A percentile compares a stretch with the other conserved stretches of the same genome.
Evolutionary conservation across 64 coral and sea anemone genomes (phyloP).

Genomic region (Acropora yongei): DNA sequence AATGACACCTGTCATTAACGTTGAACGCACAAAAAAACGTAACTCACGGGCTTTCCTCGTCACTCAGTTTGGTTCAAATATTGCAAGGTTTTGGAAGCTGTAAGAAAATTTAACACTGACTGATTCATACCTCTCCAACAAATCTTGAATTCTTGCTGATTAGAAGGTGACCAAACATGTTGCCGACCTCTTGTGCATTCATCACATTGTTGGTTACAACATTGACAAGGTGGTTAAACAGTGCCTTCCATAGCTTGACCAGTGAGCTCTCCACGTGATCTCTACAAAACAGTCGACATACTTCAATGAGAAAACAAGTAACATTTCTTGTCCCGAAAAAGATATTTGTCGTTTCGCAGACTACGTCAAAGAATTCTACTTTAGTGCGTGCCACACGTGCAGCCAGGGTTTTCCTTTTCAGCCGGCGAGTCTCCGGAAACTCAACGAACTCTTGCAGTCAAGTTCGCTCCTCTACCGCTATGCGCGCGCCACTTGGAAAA

Average conservation of each 20-base stretch:
- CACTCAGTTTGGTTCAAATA: not conserved
- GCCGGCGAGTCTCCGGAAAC: not conserved
- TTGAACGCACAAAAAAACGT: too few species aligned
- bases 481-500: too few species aligned
- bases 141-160: conserved; percentile 40
- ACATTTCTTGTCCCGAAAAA: too few species aligned
- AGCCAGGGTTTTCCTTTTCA: too few species aligned
- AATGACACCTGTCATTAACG: too few species aligned
- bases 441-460: too few species aligned
- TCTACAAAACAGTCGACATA: conserved; percentile 29
- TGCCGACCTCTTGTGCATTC: conserved; percentile 53
- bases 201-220: conserved; percentile 77
- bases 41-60: not conserved
- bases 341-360: too few species aligned
- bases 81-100: too few species aligned
- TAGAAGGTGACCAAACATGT: conserved; percentile 51
- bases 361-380: too few species aligned
- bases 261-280: conserved; percentile 34
- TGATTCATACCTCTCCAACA: conserved; percentile 39
- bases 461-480: too few species aligned
- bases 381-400: too few species aligned
- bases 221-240: conserved; percentile 66
- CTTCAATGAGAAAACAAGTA: not conserved
- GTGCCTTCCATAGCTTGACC: conserved; percentile 54
- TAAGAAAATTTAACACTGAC: not conserved